These are phyloP conservation scores for Brachynemurus nebulosus DNA, from an alignment of 2,888 invertebrate species.

Conservation along the genomic window DNA sequence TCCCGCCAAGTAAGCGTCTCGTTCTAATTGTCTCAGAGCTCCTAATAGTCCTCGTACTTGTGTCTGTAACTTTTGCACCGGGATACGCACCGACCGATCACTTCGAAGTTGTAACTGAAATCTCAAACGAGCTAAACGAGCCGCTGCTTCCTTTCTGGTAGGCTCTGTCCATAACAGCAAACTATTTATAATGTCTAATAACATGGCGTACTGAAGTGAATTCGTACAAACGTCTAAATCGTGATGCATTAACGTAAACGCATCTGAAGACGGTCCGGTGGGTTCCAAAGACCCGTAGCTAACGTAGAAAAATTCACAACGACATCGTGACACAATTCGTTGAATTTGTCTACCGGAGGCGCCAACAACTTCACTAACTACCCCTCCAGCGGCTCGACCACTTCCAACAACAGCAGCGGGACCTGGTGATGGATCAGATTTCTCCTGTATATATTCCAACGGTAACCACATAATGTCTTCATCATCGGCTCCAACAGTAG, in stretches of 20 bases:
- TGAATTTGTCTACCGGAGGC: constrained; percentile 51
- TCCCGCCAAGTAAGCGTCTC: constrained; percentile 77
- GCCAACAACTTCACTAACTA: constrained; percentile 7
- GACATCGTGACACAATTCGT: constrained; percentile 92
- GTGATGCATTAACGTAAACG: constrained; percentile 95
- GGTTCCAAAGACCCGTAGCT: constrained; percentile 72
- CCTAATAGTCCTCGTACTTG: constrained; percentile 61
- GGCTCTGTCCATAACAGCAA: constrained; percentile 93
- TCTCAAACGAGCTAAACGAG: constrained; percentile 79
- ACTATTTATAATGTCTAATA: constrained; percentile 96
- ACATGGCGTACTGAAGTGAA: constrained; percentile 89
- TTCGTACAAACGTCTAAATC: constrained; percentile 97
- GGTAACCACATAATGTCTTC: constrained; percentile 95
- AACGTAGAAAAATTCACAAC: constrained; percentile 96
- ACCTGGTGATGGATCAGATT: constrained; percentile 1
- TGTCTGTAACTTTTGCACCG: constrained; percentile 84
- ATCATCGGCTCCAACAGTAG: constrained; percentile 81
- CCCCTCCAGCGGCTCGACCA: constrained; percentile 90
- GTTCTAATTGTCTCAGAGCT: constrained; percentile 72
- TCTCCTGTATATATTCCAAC: constrained; percentile 80
- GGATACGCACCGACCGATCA: constrained; percentile 80
- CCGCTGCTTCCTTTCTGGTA: constrained; percentile 79
- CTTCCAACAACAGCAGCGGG: constrained; percentile 36
- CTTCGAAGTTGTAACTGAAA: constrained; percentile 88
- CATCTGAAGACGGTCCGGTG: constrained; percentile 63